Evolutionary conservation across 2,888 invertebrate species (phyloP).

Genomic region (Anodontia alba): DNA sequence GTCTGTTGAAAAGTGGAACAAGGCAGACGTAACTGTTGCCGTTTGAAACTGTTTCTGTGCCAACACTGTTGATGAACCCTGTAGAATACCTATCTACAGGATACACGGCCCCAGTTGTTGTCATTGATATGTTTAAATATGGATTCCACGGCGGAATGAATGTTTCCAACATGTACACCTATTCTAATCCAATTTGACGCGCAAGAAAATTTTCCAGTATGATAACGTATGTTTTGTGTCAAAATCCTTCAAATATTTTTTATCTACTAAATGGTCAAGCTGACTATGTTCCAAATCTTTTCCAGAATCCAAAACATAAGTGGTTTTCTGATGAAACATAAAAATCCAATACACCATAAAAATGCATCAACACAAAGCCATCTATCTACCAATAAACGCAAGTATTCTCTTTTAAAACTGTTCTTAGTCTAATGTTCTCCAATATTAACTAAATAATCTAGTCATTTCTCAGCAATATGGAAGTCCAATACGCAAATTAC

Average conservation of each 20-base stretch:
- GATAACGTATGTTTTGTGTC: too few relatives aligned
- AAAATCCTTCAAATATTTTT: too few relatives aligned
- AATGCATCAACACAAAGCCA: not conserved
- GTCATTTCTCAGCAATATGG: slow-evolving; percentile 6
- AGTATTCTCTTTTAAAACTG: not conserved
- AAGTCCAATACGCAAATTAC: slow-evolving; percentile 10
- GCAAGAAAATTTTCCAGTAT: too few relatives aligned
- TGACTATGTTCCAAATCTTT: too few relatives aligned
- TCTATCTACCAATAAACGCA: slow-evolving; percentile 4
- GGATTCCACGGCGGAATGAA: slow-evolving; percentile 15
- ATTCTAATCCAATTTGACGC: not conserved
- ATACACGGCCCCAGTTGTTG: slow-evolving; percentile 58
- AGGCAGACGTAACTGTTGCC: slow-evolving; percentile 57
- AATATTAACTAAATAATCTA: slow-evolving; percentile 4
- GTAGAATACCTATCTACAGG: slow-evolving; percentile 54
- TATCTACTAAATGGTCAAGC: too few relatives aligned
- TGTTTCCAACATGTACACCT: slow-evolving; percentile 18
- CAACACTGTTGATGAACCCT: slow-evolving; percentile 50
- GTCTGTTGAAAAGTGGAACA: slow-evolving; percentile 59
- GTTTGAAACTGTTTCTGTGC: slow-evolving; percentile 49
- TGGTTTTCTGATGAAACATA: not conserved
- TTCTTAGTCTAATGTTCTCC: not conserved
- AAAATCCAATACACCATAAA: slow-evolving; percentile 6
- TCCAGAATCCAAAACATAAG: not conserved
- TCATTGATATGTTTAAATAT: slow-evolving; percentile 22